Conservation (phyloP, 2,113 vertebrate genomes). For the Notarius quadriscutis region DNA sequence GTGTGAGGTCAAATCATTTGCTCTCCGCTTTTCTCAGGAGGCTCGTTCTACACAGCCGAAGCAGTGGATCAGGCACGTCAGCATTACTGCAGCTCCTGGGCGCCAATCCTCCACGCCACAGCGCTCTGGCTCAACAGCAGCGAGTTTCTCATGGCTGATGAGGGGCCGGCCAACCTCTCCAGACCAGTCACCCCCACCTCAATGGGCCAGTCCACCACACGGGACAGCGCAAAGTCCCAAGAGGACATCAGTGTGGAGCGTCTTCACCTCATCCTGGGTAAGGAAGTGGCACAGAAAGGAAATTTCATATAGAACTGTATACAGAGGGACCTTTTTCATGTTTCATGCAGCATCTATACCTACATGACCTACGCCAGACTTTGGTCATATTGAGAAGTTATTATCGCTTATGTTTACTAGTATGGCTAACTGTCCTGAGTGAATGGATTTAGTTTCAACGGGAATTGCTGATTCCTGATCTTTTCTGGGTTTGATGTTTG, state of each 20-base stretch:
- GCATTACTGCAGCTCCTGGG: constrained; percentile 87
- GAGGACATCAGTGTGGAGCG: constrained; percentile 87
- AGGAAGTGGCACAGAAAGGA: constrained; percentile 31
- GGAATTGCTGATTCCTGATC: not conserved
- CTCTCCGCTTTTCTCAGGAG: constrained; percentile 69
- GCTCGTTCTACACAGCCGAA: constrained; percentile 88
- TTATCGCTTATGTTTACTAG: not conserved
- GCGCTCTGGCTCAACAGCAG: constrained; percentile 90
- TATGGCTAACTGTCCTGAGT: not conserved
- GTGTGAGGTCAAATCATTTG: not conserved
- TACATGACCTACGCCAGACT: not conserved
- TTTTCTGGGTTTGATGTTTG: constrained; percentile 39
- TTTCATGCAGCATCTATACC: not conserved
- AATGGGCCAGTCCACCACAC: constrained; percentile 82
- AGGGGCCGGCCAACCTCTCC: constrained; percentile 80
- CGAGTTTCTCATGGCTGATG: constrained; percentile 82
- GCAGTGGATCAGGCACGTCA: constrained; percentile 79
- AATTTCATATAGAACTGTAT: not conserved
- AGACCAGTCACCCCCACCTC: constrained; percentile 92
- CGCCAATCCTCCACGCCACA: constrained; percentile 85
- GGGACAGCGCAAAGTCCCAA: constrained; percentile 78
- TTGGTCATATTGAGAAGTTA: not conserved
- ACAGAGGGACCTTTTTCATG: not conserved
- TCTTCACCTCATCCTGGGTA: constrained; percentile 89
- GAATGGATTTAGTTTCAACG: not conserved